Conservation (phyloP, 2,888 invertebrate genomes). For the Alloplasta piceator region DNA sequence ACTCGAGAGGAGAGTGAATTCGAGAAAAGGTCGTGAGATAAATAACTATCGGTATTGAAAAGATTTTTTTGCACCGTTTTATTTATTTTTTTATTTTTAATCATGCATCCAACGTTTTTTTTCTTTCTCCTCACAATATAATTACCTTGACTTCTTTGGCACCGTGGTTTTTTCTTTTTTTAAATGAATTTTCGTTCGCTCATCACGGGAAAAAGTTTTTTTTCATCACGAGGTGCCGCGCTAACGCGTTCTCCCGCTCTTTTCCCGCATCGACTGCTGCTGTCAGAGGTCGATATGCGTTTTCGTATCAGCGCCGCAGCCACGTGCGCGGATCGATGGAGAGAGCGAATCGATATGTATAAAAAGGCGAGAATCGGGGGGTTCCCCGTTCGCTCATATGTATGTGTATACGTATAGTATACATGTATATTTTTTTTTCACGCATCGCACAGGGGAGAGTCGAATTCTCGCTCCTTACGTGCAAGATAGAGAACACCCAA, state of each 20-base stretch:
- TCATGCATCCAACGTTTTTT: too few relatives aligned
- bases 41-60: too few relatives aligned
- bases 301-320: constrained; percentile 56
- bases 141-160: background rate
- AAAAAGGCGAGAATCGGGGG: constrained; percentile 24
- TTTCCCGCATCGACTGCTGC: constrained; percentile 57
- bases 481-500: constrained; percentile 8
- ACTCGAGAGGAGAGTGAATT: too few relatives aligned
- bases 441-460: constrained; percentile 6
- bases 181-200: constrained; percentile 11
- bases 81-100: too few relatives aligned
- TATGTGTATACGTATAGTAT: background rate
- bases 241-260: constrained; percentile 54
- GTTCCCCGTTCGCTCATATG: constrained; percentile 24
- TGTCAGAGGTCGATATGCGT: constrained; percentile 61
- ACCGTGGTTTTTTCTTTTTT: constrained; percentile 12
- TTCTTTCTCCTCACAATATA: too few relatives aligned
- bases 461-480: constrained; percentile 35
- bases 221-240: too few relatives aligned
- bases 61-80: too few relatives aligned
- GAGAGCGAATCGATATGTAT: constrained; percentile 60
- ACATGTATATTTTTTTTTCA: background rate
- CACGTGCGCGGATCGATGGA: constrained; percentile 64
- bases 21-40: too few relatives aligned
- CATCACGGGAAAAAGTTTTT: too few relatives aligned